Evolutionary conservation across 1,140 invertebrate species (phyloP), one percentile per base, ranked within the genome.

Genomic region (Lysiphlebus fabarum): DNA sequence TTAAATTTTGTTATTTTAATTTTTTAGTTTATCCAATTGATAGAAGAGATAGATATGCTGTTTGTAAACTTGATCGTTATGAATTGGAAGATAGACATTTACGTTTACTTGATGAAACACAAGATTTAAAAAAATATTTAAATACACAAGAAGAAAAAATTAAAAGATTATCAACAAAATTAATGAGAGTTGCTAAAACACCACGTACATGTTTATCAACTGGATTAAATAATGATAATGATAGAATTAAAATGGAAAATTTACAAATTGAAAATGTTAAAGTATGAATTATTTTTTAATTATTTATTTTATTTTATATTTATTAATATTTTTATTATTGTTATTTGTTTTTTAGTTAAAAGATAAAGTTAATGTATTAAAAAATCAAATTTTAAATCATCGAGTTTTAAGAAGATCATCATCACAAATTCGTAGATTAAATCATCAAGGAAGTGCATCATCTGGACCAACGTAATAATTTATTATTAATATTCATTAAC

Each of bases 71-170:
- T 12, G 74, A 78, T 63, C 76, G 77, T 41, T 75, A 71, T 41
- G 62, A 78, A 7, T 59, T 80, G 7, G 78, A 80, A 43, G 77
- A 80, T 57, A 74, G 70, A 47, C 78, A 80, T 63, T 63, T 80
- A 54, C 66, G 73, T 33, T 10, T 80, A 34, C 62, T 73, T 6
- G 76, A 78, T 0, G 76, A 80, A n/a, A 61, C 68, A 10, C 65
- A 66, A 17, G 63, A 66, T 7, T 58, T 78, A 33, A 79, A 79
- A 56, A 77, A 78, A 62, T 62, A 77, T 12, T 74, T 64, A 7
- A 77, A 80, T 41, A 58, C 62, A 26, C 77, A 80, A 47, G 72
- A 78, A 33, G 78, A 79, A 40, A 79, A 79, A 54, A 73, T 80
- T 8, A 80, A 79, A 50, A 67, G 72, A 26, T 61, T 80, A 4